Evolutionary conservation across 2,113 vertebrate species (phyloP).

Genomic region (Podiceps cristatus): DNA sequence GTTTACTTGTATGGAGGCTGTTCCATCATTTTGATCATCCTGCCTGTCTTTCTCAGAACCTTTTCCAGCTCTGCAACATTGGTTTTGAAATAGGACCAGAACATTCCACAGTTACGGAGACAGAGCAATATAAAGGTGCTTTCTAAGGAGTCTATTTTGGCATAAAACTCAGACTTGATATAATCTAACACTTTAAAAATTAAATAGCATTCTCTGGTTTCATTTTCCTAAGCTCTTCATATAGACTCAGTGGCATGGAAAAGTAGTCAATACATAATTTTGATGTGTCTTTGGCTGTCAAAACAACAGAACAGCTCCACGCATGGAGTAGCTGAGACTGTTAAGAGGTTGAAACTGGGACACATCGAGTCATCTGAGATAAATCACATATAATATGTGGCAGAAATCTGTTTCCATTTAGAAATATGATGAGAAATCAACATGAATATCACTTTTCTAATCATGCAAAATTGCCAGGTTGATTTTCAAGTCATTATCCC

Average conservation of each 20-base stretch:
- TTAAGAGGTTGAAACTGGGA: background rate
- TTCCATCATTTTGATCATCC: background rate
- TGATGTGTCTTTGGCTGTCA: background rate
- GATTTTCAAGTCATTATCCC: conserved; percentile 21
- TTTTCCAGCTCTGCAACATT: background rate
- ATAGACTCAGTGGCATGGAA: background rate
- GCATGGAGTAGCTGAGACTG: background rate
- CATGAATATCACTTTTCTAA: conserved; percentile 39
- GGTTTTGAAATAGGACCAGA: background rate
- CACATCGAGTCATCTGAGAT: background rate
- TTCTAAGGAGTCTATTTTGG: background rate
- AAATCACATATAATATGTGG: background rate
- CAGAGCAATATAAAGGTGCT: background rate
- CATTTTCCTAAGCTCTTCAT: background rate
- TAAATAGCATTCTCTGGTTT: background rate
- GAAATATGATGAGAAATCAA: conserved; percentile 40
- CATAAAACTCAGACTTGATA: background rate
- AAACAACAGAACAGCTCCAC: background rate
- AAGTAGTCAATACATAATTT: background rate
- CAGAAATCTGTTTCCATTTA: conserved; percentile 32
- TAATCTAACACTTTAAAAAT: background rate
- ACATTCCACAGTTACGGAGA: background rate
- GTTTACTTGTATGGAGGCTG: background rate
- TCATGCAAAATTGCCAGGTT: conserved; percentile 39
- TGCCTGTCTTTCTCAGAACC: background rate